Percentiles rank a stretch among this genome's conserved stretches.
Evolutionary conservation across 2,888 invertebrate species (phyloP).

Genomic region (Chloromyia formosa): DNA sequence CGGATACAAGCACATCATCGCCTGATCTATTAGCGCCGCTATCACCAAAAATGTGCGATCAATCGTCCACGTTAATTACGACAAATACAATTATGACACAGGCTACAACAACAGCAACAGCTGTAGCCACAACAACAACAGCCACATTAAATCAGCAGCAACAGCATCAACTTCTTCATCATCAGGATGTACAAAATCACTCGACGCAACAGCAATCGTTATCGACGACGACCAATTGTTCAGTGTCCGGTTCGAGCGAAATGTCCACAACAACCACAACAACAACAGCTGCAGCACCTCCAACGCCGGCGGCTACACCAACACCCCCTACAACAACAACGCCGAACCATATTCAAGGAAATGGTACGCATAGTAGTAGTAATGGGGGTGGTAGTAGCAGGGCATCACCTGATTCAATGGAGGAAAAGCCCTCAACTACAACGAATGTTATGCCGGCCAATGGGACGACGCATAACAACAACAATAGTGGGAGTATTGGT

Average conservation of each 20-base stretch:
- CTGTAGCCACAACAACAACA: conserved; percentile 37
- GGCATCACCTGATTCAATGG: conserved; percentile 62
- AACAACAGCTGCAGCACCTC: conserved; percentile 47
- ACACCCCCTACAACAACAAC: conserved; percentile 53
- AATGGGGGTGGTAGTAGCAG: conserved; percentile 58
- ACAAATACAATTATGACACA: conserved; percentile 54
- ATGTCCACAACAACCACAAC: conserved; percentile 60
- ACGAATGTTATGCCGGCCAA: conserved; percentile 32
- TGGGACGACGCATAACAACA: conserved; percentile 35
- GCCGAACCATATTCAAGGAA: conserved; percentile 60
- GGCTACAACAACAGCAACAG: conserved; percentile 39
- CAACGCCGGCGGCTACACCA: conserved; percentile 52
- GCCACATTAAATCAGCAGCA: conserved; percentile 53
- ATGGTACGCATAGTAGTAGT: conserved; percentile 58
- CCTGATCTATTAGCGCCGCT: conserved; percentile 85
- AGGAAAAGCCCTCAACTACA: conserved; percentile 61
- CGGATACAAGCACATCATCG: conserved; percentile 92
- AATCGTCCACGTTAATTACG: conserved; percentile 57
- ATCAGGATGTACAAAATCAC: conserved; percentile 51
- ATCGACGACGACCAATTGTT: conserved; percentile 48
- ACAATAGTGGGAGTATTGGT: conserved; percentile 47
- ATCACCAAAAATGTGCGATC: conserved; percentile 80
- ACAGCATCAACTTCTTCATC: conserved; percentile 53
- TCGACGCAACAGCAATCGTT: conserved; percentile 48
- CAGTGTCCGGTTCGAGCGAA: conserved; percentile 57